Percentiles rank a stretch among this genome's conserved stretches.
Conservation (phyloP, 2,888 invertebrate genomes). For the Xestia c-nigrum region DNA sequence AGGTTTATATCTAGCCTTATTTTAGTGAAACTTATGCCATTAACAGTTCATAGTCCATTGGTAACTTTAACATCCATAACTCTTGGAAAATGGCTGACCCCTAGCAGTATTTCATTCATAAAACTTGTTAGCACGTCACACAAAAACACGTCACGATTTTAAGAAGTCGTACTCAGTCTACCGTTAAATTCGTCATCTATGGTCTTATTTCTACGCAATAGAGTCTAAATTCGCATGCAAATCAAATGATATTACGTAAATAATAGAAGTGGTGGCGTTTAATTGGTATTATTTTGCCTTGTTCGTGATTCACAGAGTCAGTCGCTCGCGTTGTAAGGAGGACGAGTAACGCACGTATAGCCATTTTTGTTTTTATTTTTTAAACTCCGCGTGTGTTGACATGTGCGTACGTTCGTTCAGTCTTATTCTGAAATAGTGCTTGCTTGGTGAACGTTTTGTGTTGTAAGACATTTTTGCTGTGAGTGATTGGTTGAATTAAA, state of each 20-base stretch:
- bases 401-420: slow-evolving; percentile 73
- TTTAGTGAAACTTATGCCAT: slow-evolving; percentile 31
- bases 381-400: slow-evolving; percentile 75
- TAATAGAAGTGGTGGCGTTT: slow-evolving; percentile 74
- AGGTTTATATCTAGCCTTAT: slow-evolving; percentile 43
- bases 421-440: slow-evolving; percentile 73
- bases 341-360: slow-evolving; percentile 76
- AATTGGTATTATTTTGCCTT: slow-evolving; percentile 89
- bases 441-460: slow-evolving; percentile 67
- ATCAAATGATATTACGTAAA: slow-evolving; percentile 75
- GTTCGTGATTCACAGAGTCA: slow-evolving; percentile 87
- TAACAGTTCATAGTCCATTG: slow-evolving; percentile 39
- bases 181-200: slow-evolving; percentile 51
- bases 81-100: slow-evolving; percentile 45
- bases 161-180: slow-evolving; percentile 60
- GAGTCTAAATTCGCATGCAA: slow-evolving; percentile 73
- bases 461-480: slow-evolving; percentile 41
- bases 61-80: slow-evolving; percentile 32
- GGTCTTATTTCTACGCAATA: slow-evolving; percentile 68
- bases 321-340: slow-evolving; percentile 78
- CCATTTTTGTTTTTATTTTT: slow-evolving; percentile 73
- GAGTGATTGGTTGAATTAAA: slow-evolving; percentile 36
- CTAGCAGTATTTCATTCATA: slow-evolving; percentile 74
- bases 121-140: slow-evolving; percentile 75
- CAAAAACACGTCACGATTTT: slow-evolving; percentile 74